Conservation (phyloP, 1,140 invertebrate genomes). For the Lysiphlebus fabarum region DNA sequence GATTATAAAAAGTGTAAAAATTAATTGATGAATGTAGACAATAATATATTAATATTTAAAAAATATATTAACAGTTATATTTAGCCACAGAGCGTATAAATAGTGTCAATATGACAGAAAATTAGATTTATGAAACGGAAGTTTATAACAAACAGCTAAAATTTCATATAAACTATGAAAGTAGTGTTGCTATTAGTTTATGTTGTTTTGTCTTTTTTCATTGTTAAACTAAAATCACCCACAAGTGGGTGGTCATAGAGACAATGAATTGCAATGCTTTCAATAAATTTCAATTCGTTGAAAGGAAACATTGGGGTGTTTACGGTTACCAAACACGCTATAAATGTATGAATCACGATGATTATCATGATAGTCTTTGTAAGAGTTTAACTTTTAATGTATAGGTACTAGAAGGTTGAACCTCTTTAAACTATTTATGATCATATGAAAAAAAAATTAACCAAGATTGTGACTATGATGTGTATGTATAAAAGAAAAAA, state of each 20-base stretch:
- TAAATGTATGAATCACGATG: conserved; percentile 27
- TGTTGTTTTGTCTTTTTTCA: neutral
- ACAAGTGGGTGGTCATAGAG: conserved; percentile 6
- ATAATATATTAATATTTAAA: no score
- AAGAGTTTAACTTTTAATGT: no score
- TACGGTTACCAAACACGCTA: conserved; percentile 26
- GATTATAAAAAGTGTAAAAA: no score
- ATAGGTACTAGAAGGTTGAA: no score
- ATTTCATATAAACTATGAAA: conserved; percentile 30
- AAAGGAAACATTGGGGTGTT: conserved; percentile 21
- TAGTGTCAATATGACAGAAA: conserved; percentile 38
- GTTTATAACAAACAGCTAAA: conserved; percentile 37
- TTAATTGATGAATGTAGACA: no score
- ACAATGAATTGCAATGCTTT: conserved; percentile 25
- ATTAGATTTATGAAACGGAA: conserved; percentile 40
- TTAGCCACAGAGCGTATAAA: conserved; percentile 26
- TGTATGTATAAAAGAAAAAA: no score
- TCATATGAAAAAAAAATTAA: no score
- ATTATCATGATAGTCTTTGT: conserved; percentile 14
- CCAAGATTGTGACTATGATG: no score
- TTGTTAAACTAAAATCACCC: neutral
- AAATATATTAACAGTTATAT: no score
- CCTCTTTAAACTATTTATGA: no score
- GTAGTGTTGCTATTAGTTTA: neutral
- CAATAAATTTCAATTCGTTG: conserved; percentile 30